A percentile compares a stretch with the other conserved stretches of the same genome.
Conservation (phyloP, 1,140 invertebrate genomes). For the Eubasilissa regina region DNA sequence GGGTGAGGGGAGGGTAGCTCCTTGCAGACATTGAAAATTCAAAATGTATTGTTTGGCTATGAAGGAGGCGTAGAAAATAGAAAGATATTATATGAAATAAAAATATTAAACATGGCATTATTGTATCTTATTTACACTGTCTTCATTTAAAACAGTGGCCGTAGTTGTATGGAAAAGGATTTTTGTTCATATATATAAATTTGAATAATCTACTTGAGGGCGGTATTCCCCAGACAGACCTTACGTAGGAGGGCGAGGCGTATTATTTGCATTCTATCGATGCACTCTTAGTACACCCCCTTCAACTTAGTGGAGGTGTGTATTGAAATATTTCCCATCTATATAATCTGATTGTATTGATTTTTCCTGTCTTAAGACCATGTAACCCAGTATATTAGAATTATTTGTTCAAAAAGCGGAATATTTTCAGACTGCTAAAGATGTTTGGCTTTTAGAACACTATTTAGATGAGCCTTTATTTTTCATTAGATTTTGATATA, state of each 20-base stretch:
- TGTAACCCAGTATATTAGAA: conserved; percentile 48
- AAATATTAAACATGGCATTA: conserved; percentile 50
- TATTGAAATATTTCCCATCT: conserved; percentile 40
- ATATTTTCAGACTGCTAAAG: conserved; percentile 50
- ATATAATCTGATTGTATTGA: conserved; percentile 49
- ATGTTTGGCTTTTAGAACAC: conserved; percentile 58
- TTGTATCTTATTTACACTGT: conserved; percentile 52
- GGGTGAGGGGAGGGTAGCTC: not conserved
- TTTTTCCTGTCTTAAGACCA: conserved; percentile 37
- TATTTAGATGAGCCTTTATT: conserved; percentile 56
- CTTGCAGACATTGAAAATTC: conserved; percentile 12
- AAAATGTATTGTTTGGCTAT: conserved; percentile 42
- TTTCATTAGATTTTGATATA: conserved; percentile 57
- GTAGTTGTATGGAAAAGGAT: conserved; percentile 57
- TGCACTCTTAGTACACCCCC: conserved; percentile 48
- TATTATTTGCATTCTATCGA: conserved; percentile 10
- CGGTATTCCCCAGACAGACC: not conserved
- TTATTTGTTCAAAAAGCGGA: conserved; percentile 46
- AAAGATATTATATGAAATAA: conserved; percentile 56
- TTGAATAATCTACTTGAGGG: conserved; percentile 31
- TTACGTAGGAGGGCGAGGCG: not conserved
- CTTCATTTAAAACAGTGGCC: conserved; percentile 49
- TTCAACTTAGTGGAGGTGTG: conserved; percentile 44
- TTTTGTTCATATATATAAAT: conserved; percentile 44
- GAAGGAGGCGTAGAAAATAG: conserved; percentile 57